Conservation (phyloP, 2,888 invertebrate genomes). For the Zele albiditarsus region DNA sequence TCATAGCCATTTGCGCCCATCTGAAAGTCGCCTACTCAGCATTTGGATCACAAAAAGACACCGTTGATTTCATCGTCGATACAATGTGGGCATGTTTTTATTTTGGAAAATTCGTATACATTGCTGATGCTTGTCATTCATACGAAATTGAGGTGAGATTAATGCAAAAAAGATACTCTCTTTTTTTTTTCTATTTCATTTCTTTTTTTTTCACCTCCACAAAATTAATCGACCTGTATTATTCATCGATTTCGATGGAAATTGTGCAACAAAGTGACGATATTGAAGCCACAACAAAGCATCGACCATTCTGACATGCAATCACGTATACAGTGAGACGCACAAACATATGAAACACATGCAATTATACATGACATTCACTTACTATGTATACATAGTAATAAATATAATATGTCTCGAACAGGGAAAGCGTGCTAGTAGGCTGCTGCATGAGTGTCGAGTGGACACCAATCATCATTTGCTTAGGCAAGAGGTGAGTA, state of each 20-base stretch:
- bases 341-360: conserved; percentile 13
- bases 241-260: not conserved
- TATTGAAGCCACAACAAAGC: conserved; percentile 22
- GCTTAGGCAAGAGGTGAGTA: conserved; percentile 51
- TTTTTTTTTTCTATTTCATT: not conserved
- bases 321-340: not conserved
- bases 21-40: conserved; percentile 29
- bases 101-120: conserved; percentile 43
- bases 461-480: conserved; percentile 51
- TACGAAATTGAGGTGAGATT: conserved; percentile 11
- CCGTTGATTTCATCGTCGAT: conserved; percentile 42
- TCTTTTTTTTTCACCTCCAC: not conserved
- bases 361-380: conserved; percentile 39
- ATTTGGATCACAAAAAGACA: not conserved
- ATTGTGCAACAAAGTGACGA: not conserved
- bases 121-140: conserved; percentile 40
- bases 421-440: conserved; percentile 47
- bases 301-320: conserved; percentile 37
- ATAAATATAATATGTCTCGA: conserved; percentile 23
- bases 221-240: not conserved
- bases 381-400: conserved; percentile 36
- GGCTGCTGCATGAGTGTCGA: conserved; percentile 45
- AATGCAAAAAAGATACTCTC: not conserved
- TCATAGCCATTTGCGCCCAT: conserved; percentile 40
- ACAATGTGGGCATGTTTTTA: conserved; percentile 43